Evolutionary conservation across 1,140 invertebrate species (phyloP), one percentile per base, ranked within the genome.

Genomic region (Drosophila jambulina): DNA sequence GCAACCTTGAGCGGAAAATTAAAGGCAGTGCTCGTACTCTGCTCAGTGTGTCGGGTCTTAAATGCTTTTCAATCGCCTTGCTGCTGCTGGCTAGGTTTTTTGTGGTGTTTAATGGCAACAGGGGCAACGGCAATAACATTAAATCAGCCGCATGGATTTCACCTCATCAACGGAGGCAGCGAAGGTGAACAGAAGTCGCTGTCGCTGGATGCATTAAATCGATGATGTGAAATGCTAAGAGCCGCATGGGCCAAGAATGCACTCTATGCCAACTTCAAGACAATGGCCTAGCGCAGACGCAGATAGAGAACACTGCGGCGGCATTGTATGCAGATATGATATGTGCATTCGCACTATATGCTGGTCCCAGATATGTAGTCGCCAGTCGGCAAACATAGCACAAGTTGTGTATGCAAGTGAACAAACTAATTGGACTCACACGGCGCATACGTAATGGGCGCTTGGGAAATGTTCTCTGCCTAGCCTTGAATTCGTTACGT

Each of bases 111-210:
- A 72, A 72, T 71, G 69, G 59, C 63, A 69, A 78, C 63, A 38
- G 72, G 61, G 74, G 74, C 74, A 74, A 34, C 15, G 63, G 68
- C 70, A 78, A 75, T 72, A 78, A 58, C 48, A 65, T 62, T 57
- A 61, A 64, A 43, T 62, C 68, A 80, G 59, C 59, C 60, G 63
- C 76, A 64, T 78, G 60, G 85, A 85, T 90, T 90, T 90, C 85
- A 90, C 85, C 85, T 90, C 81, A 90, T 90, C 85, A 90, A 90
- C 69, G 69, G 85, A 90, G 25, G 81, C 85, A 90, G 75, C 85
- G 86, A 90, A 80, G 78, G 70, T 80, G 78, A 80, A 80, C 78
- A 80, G 57, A 80, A 80, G 70, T 53, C 59, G 76, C 38, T 74
- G 49, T 9, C 45, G 45, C 23, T 48, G 75, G 84, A 68, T 90